Evolutionary conservation across 1,140 invertebrate species (phyloP).

Genomic region (Calosoma granatense): DNA sequence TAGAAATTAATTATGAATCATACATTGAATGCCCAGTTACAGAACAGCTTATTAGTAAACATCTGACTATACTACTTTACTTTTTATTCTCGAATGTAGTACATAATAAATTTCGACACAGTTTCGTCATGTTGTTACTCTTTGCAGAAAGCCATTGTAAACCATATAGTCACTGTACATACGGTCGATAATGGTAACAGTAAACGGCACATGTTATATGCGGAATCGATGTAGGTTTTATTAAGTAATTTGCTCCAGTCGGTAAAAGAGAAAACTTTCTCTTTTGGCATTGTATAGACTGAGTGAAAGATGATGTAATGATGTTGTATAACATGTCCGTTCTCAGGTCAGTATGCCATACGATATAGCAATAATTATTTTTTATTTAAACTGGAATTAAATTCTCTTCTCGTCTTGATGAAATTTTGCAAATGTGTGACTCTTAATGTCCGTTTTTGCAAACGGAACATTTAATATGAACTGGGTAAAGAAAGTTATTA

Average conservation of each 20-base stretch:
- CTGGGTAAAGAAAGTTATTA: neutral
- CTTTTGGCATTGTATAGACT: constrained; percentile 1
- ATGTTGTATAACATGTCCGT: neutral
- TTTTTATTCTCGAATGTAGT: too few relatives aligned
- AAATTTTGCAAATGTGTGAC: neutral
- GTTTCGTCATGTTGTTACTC: too few relatives aligned
- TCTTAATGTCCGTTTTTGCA: neutral
- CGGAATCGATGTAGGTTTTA: constrained; percentile 1
- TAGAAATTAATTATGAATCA: too few relatives aligned
- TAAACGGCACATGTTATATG: constrained; percentile 2
- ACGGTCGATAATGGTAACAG: neutral
- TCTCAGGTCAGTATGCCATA: neutral
- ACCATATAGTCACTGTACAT: neutral
- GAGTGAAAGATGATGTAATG: constrained; percentile 3
- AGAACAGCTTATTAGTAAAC: too few relatives aligned
- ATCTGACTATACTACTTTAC: too few relatives aligned
- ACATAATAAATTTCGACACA: too few relatives aligned
- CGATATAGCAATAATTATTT: neutral
- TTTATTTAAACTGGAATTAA: neutral
- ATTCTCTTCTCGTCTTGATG: neutral
- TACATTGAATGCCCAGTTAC: too few relatives aligned
- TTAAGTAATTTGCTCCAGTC: constrained; percentile 2
- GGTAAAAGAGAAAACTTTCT: constrained; percentile 5
- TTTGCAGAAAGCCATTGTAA: too few relatives aligned
- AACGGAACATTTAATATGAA: too few relatives aligned